These are phyloP conservation scores for Danio choprae DNA, from an alignment of 2,797 vertebrate genomes.

Conservation along the genomic window DNA sequence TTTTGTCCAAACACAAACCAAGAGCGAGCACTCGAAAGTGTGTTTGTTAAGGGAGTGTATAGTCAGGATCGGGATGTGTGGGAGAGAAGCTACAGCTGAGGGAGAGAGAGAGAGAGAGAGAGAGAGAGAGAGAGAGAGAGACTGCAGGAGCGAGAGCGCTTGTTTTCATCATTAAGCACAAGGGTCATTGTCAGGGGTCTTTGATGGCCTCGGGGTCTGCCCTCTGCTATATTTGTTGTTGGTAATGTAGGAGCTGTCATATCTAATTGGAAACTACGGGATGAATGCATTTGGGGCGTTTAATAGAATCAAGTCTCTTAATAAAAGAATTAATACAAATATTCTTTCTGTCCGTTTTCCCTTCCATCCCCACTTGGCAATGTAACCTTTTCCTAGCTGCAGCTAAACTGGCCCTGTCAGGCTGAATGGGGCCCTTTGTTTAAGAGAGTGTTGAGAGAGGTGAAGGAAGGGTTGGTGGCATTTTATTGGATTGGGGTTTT, in stretches of 20 bases:
- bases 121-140: slow-evolving; percentile 62
- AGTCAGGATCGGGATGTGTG: slow-evolving; percentile 28
- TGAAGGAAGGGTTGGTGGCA: slow-evolving; percentile 52
- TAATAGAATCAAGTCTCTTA: slow-evolving; percentile 79
- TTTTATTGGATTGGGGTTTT: slow-evolving; percentile 42
- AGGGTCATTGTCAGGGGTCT: slow-evolving; percentile 80
- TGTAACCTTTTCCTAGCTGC: slow-evolving; percentile 74
- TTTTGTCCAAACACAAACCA: no score
- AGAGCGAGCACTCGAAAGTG: slow-evolving; percentile 43
- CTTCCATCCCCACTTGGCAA: slow-evolving; percentile 69
- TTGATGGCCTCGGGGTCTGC: slow-evolving; percentile 72
- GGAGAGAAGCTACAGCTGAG: slow-evolving; percentile 36
- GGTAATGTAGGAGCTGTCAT: slow-evolving; percentile 82
- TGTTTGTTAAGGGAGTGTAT: slow-evolving; percentile 37
- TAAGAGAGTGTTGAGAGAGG: slow-evolving; percentile 45
- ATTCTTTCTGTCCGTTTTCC: slow-evolving; percentile 75
- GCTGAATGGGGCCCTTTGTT: slow-evolving; percentile 52
- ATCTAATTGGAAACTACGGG: slow-evolving; percentile 79
- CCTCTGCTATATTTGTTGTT: slow-evolving; percentile 83
- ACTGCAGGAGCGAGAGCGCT: slow-evolving; percentile 67
- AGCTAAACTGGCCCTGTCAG: slow-evolving; percentile 68
- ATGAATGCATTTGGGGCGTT: slow-evolving; percentile 82
- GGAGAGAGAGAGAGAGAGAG: slow-evolving; percentile 61
- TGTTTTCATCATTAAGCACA: slow-evolving; percentile 82
- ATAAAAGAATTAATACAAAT: slow-evolving; percentile 79